These are phyloP conservation scores for Platysternon megacephalum DNA, from an alignment of 2,113 vertebrate genomes.

Conservation along the genomic window DNA sequence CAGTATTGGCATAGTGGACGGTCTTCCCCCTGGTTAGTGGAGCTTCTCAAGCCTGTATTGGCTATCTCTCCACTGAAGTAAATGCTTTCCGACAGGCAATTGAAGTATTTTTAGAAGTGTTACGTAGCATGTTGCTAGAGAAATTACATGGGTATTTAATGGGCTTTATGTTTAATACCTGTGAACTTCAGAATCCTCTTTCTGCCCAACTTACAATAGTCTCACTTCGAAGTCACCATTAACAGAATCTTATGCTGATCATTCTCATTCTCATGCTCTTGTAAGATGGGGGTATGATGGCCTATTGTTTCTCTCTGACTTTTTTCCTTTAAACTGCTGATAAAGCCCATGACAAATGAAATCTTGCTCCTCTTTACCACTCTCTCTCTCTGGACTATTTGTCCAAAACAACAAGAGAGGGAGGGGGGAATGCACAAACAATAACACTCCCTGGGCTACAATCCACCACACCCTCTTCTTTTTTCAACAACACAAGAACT, in stretches of 20 bases:
- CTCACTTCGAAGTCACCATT: not conserved
- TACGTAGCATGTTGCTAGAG: not conserved
- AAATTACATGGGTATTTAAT: not conserved
- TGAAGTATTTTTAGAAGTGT: not conserved
- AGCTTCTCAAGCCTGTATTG: not conserved
- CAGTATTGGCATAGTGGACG: not conserved
- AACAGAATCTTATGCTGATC: not conserved
- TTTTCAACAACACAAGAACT: constrained; percentile 42
- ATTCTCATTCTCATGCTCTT: not conserved
- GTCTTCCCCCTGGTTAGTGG: not conserved
- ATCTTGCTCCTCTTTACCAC: constrained; percentile 4
- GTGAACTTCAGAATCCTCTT: not conserved
- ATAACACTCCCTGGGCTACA: constrained; percentile 1
- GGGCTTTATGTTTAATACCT: not conserved
- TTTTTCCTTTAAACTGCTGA: constrained; percentile 47
- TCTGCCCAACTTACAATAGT: not conserved
- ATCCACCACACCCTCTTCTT: constrained; percentile 31
- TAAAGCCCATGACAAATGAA: constrained; percentile 58
- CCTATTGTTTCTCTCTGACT: not conserved
- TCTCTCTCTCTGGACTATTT: not conserved
- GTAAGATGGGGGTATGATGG: not conserved
- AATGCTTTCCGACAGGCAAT: not conserved
- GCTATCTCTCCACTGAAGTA: not conserved
- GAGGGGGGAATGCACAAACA: constrained; percentile 9
- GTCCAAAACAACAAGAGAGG: constrained; percentile 32